A percentile compares a stretch with the other conserved stretches of the same genome.
These are phyloP conservation scores for Xylota sylvarum DNA, from an alignment of 2,888 invertebrate species.

Conservation along the genomic window DNA sequence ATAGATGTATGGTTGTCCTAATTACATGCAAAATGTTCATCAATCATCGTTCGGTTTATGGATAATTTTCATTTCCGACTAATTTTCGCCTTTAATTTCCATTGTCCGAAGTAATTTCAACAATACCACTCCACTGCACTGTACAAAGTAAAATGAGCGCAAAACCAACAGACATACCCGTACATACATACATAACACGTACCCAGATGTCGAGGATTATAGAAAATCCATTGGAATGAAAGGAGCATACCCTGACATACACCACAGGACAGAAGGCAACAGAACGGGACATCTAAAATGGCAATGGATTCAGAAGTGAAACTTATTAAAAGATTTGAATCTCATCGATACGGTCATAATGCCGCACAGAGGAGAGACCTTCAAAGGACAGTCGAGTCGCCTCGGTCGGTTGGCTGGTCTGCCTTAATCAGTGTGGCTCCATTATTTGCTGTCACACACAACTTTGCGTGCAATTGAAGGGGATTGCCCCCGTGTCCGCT, in stretches of 20 bases:
- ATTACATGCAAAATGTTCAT: slow-evolving; percentile 39
- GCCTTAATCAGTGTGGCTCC: slow-evolving; percentile 30
- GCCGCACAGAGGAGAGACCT: background rate
- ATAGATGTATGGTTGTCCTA: background rate
- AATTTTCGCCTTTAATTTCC: slow-evolving; percentile 46
- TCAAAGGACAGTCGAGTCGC: background rate
- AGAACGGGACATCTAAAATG: slow-evolving; percentile 34
- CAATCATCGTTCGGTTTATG: slow-evolving; percentile 41
- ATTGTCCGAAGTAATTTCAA: slow-evolving; percentile 29
- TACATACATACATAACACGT: background rate
- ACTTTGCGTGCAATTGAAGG: slow-evolving; percentile 64
- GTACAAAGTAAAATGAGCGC: slow-evolving; percentile 19
- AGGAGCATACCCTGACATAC: slow-evolving; percentile 18
- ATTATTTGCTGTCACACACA: slow-evolving; percentile 65
- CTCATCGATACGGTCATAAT: slow-evolving; percentile 80
- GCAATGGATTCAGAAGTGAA: slow-evolving; percentile 79
- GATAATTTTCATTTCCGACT: slow-evolving; percentile 47
- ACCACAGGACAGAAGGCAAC: slow-evolving; percentile 2
- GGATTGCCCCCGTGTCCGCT: slow-evolving; percentile 27
- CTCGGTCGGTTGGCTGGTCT: background rate
- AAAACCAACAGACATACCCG: slow-evolving; percentile 29
- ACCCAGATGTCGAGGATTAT: slow-evolving; percentile 40
- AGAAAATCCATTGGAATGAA: slow-evolving; percentile 46
- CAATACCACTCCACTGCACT: slow-evolving; percentile 3
- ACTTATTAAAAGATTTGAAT: slow-evolving; percentile 83